These are phyloP conservation scores for Cyphomyrus discorhynchus DNA, from an alignment of 2,113 vertebrate species.

Conservation along the genomic window DNA sequence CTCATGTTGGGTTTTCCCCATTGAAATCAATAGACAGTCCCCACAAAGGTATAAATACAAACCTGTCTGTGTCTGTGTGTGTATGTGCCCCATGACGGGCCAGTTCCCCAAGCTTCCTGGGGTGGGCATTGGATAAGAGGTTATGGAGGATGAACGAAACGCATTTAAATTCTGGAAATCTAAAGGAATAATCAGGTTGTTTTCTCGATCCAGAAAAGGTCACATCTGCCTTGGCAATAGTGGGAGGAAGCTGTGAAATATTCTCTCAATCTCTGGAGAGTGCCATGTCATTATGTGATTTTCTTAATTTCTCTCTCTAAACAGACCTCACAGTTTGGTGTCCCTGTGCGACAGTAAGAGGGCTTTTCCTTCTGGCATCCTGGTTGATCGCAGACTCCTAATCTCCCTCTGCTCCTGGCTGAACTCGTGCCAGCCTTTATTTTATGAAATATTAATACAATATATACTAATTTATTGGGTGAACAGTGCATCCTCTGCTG, in stretches of 20 bases:
- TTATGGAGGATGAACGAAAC: background rate
- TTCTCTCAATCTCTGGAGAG: background rate
- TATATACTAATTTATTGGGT: conserved; percentile 36
- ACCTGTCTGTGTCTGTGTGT: background rate
- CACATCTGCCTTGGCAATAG: background rate
- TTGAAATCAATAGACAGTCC: too few species aligned
- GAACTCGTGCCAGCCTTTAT: conserved; percentile 5
- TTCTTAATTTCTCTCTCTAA: conserved; percentile 21
- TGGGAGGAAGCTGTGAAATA: background rate
- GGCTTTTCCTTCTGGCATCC: conserved; percentile 32
- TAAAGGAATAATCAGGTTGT: conserved; percentile 1
- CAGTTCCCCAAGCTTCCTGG: background rate
- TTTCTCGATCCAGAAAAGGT: background rate
- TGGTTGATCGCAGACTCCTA: conserved; percentile 21
- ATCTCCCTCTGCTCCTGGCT: conserved; percentile 27
- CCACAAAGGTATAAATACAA: too few species aligned
- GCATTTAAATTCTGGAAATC: background rate
- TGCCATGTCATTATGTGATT: background rate
- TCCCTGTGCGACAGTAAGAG: conserved; percentile 8
- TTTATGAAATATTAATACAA: conserved; percentile 7
- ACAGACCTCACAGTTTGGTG: conserved; percentile 8
- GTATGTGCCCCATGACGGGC: background rate
- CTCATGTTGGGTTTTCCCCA: too few species aligned
- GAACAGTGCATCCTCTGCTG: conserved; percentile 31
- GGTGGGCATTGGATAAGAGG: background rate